Conservation (phyloP, 2,113 vertebrate genomes). For the Taurulus bubalis region DNA sequence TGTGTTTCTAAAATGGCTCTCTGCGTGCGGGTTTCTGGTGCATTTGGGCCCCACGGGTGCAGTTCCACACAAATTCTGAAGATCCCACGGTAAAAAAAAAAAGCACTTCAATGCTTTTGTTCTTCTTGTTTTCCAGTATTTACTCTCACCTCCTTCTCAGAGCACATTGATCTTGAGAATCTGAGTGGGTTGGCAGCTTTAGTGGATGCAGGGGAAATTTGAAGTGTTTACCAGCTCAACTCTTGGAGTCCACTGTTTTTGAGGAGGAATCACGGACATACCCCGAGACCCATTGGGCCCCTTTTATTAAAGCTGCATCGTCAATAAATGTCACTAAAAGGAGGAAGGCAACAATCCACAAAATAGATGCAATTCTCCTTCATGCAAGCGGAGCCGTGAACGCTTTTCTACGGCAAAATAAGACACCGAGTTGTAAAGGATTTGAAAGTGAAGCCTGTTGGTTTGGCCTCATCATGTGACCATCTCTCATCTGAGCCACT, state of each 20-base stretch:
- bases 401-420: neutral
- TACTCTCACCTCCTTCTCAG: conserved; percentile 52
- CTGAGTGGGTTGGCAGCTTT: conserved; percentile 44
- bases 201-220: conserved; percentile 5
- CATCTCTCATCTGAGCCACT: conserved; percentile 7
- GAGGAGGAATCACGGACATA: neutral
- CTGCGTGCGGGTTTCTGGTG: conserved; percentile 11
- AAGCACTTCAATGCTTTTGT: conserved; percentile 22
- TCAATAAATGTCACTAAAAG: neutral
- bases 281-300: neutral
- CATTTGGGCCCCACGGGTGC: conserved; percentile 28
- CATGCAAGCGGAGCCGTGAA: neutral
- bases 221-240: conserved; percentile 7
- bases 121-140: conserved; percentile 46
- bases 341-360: neutral
- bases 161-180: conserved; percentile 47
- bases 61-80: conserved; percentile 22
- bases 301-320: neutral
- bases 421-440: neutral
- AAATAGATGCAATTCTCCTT: neutral
- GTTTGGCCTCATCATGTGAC: conserved; percentile 11
- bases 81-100: conserved; percentile 15
- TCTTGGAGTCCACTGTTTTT: neutral
- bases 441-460: neutral
- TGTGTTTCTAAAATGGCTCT: conserved; percentile 14